phyloP scores from a whole-genome alignment of 2,888 invertebrate genomes.

The Hirtodrosophila cameraria region DNA sequence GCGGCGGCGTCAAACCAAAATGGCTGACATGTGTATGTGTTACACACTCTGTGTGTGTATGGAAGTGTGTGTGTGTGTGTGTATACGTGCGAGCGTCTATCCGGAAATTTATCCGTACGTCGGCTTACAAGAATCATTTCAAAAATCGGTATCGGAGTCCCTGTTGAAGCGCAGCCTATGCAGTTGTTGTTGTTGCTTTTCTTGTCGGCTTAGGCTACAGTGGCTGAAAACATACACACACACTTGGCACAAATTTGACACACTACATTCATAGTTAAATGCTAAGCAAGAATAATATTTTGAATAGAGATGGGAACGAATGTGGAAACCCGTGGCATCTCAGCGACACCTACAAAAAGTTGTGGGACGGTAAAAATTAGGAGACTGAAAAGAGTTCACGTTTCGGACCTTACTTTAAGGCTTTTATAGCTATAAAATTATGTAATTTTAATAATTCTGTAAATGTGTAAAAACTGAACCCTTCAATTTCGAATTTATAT shows the following conservation, averaged over 20 bases:
- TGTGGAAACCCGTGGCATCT: no score
- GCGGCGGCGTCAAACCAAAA: constrained; percentile 58
- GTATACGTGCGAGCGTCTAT: constrained; percentile 55
- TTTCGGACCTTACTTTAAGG: no score
- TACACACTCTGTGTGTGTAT: constrained; percentile 1
- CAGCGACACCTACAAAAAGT: no score
- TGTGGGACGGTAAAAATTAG: no score
- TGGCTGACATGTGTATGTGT: constrained; percentile 44
- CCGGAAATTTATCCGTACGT: constrained; percentile 61
- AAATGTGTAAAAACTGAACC: no score
- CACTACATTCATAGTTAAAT: no score
- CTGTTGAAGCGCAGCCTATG: constrained; percentile 19
- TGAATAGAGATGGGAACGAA: no score
- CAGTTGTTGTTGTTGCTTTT: constrained; percentile 5
- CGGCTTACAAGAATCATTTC: constrained; percentile 17
- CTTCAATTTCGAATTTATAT: no score
- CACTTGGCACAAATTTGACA: not conserved
- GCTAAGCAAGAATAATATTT: no score
- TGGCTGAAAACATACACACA: constrained; percentile 21
- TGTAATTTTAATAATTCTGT: no score
- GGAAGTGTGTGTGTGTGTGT: not conserved
- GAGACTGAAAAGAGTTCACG: no score
- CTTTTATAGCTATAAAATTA: no score
- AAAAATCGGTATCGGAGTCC: constrained; percentile 29
- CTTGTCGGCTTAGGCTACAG: constrained; percentile 19